Evolutionary conservation across 2,888 invertebrate genomes (phyloP).

Genomic region (Apamea epomidion): DNA sequence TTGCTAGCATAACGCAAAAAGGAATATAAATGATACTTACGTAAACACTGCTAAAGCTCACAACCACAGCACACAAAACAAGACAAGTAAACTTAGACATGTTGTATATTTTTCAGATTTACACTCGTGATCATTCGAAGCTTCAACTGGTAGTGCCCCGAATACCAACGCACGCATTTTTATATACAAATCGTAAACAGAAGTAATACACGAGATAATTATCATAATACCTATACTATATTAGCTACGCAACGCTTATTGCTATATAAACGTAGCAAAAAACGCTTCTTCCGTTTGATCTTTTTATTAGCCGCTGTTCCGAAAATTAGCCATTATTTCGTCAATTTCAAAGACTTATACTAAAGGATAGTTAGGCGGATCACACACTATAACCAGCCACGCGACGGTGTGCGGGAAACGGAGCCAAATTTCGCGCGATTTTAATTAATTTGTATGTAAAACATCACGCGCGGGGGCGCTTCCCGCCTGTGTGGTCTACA

Average conservation of each 20-base stretch:
- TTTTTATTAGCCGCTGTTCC: neutral
- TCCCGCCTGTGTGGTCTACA: too few species aligned
- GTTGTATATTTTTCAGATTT: constrained; percentile 16
- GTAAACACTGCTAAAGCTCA: constrained; percentile 28
- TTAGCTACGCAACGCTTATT: constrained; percentile 4
- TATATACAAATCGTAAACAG: constrained; percentile 23
- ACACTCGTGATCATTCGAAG: constrained; percentile 17
- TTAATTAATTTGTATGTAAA: too few species aligned
- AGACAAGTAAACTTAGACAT: constrained; percentile 46
- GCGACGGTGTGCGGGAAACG: too few species aligned
- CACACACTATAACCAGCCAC: too few species aligned
- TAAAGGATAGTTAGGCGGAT: neutral
- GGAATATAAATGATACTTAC: constrained; percentile 42
- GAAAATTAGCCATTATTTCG: constrained; percentile 3
- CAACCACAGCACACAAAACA: constrained; percentile 36
- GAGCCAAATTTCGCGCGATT: too few species aligned
- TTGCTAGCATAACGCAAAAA: neutral
- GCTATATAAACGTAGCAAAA: constrained; percentile 23
- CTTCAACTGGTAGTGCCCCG: constrained; percentile 12
- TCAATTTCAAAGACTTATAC: neutral
- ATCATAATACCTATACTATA: constrained; percentile 18
- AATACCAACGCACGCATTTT: constrained; percentile 6
- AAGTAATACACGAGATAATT: constrained; percentile 4
- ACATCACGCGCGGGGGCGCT: too few species aligned
- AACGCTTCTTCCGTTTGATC: constrained; percentile 3